These are phyloP conservation scores for Labeo calbasu DNA, from an alignment of 2,797 vertebrate species.

Conservation along the genomic window DNA sequence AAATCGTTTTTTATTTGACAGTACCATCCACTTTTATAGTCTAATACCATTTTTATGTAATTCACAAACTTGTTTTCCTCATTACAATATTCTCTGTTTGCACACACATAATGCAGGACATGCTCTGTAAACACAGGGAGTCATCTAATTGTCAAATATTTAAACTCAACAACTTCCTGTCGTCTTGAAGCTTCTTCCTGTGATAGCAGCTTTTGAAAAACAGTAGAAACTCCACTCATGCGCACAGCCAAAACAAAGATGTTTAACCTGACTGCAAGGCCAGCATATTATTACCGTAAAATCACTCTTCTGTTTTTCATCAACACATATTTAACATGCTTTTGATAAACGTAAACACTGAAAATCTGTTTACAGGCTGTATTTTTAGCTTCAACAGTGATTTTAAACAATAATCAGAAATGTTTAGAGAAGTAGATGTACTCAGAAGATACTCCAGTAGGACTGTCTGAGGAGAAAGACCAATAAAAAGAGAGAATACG, in stretches of 20 bases:
- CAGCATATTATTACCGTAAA: background rate
- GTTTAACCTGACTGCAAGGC: background rate
- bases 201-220: constrained; percentile 56
- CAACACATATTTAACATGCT: background rate
- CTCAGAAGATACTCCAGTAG: background rate
- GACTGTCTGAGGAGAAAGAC: background rate
- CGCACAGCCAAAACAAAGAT: background rate
- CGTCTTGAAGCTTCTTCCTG: constrained; percentile 67
- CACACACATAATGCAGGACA: constrained; percentile 5
- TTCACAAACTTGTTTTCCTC: background rate
- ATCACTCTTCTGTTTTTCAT: background rate
- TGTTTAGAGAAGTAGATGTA: constrained; percentile 59
- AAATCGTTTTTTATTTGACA: constrained; percentile 58
- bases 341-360: background rate
- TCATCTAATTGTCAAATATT: constrained; percentile 69
- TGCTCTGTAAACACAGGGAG: constrained; percentile 71
- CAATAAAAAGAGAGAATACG: background rate
- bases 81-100: background rate
- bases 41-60: background rate
- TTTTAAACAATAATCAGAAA: background rate
- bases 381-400: background rate
- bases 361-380: constrained; percentile 7
- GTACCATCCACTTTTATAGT: background rate
- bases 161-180: constrained; percentile 74
- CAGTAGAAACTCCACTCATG: constrained; percentile 6